These are phyloP conservation scores for Chaenocephalus aceratus DNA, from an alignment of 2,113 vertebrate species.

Conservation along the genomic window DNA sequence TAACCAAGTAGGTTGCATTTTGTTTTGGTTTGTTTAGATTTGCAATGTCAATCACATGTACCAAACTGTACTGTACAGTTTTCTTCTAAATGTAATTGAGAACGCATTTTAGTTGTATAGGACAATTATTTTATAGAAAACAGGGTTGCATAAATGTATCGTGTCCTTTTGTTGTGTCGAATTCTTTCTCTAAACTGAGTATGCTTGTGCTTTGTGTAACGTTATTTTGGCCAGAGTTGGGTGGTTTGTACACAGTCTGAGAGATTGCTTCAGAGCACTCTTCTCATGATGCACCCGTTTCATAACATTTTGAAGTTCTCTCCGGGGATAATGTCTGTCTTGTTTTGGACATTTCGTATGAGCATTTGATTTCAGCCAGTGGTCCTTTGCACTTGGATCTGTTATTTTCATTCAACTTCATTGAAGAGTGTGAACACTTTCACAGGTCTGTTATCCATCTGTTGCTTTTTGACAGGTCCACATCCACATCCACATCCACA, in stretches of 20 bases:
- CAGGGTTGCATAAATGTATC: too few species aligned
- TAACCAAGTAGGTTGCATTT: too few species aligned
- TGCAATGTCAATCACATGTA: too few species aligned
- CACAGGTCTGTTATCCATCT: slow-evolving; percentile 9
- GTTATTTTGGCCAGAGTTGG: not conserved
- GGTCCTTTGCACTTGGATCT: slow-evolving; percentile 19
- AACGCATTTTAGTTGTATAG: too few species aligned
- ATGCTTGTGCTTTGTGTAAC: not conserved
- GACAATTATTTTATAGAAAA: too few species aligned
- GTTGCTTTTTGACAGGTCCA: slow-evolving; percentile 18
- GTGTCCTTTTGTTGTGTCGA: too few species aligned
- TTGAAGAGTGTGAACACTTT: not conserved
- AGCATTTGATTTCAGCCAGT: slow-evolving; percentile 17
- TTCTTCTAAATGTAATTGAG: too few species aligned
- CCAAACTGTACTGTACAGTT: too few species aligned
- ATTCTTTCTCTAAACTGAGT: too few species aligned
- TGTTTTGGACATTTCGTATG: slow-evolving; percentile 24
- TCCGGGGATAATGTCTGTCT: slow-evolving; percentile 8
- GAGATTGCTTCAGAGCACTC: not conserved
- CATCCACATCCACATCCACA: too few species aligned
- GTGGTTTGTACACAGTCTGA: not conserved
- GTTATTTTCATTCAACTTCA: slow-evolving; percentile 36
- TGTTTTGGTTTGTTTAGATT: too few species aligned
- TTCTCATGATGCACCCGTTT: not conserved
- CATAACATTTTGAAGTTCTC: not conserved